Evolutionary conservation across 2,797 vertebrate genomes (phyloP), one percentile per base, ranked within the genome.

Genomic region (Cuculus canorus): DNA sequence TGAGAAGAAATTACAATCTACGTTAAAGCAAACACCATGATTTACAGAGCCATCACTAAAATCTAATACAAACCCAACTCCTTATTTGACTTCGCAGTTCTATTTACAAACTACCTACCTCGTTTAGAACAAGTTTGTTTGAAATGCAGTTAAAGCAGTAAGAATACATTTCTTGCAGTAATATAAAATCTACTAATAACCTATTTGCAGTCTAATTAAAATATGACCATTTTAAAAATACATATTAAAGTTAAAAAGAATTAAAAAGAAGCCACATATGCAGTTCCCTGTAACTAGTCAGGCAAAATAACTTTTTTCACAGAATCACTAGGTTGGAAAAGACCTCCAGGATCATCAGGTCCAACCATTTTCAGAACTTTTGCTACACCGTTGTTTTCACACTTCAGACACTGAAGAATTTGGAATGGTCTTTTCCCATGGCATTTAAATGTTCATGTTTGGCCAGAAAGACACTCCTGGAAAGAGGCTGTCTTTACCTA

Each of bases 71-170:
- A 83, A 86, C 15, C 28, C 48, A 83, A 28, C 59, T 73, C 61
- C 52, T 61, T 56, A 30, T 50, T 27, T 84, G 54, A 60, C n/a
- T 73, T 61, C 10, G 72, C 22, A 66, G 41, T 56, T 69, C 52
- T 64, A 18, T 53, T 93, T 43, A 81, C 32, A 24, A 86, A 37
- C 45, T 80, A 52, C 25, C 39, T 56, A 56, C 7, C 35, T 84
- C 1, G 1, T 43, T 64, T 48, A 73, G 3, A 59, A 28, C 11
- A 86, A 70, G 45, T 56, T 63, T 1, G 52, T 72, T 86, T 60
- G 60, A 48, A 82, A 85, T 53, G 10, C 79, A 94, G 80, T 70
- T 68, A 54, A 88, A 91, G 54, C 50, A 75, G 5, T 37, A 71
- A 28, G 45, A 68, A 70, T 47, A 39, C 8, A 23, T 71, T 86